Percentiles rank a stretch among this genome's conserved stretches.
phyloP scores from a whole-genome alignment of 1,140 invertebrate genomes.

The Hypothenemus hampei region DNA sequence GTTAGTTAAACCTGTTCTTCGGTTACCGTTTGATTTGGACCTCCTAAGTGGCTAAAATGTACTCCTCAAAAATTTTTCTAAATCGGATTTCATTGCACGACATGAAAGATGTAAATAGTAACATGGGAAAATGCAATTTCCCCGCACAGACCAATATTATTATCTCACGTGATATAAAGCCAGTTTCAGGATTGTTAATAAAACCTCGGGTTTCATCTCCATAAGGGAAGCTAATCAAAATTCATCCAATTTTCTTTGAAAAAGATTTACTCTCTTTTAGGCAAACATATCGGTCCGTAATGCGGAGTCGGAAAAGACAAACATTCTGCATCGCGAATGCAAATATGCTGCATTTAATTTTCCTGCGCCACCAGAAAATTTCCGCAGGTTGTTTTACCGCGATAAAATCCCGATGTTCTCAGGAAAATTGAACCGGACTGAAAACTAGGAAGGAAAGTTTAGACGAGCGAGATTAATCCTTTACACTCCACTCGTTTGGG shows the following conservation, averaged over 20 bases:
- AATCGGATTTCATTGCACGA: too few species aligned
- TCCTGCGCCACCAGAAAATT: constrained; percentile 1
- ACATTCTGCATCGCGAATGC: constrained; percentile 7
- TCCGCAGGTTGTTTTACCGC: background rate
- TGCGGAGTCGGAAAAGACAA: constrained; percentile 13
- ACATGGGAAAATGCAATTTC: background rate
- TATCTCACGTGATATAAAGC: too few species aligned
- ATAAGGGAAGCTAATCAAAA: constrained; percentile 4
- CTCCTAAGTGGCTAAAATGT: background rate
- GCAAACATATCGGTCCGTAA: background rate
- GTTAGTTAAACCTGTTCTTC: background rate
- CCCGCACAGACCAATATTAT: background rate
- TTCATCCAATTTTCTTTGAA: constrained; percentile 6
- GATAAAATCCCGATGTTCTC: background rate
- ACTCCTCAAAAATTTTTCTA: background rate
- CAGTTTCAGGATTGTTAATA: too few species aligned
- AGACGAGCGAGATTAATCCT: too few species aligned
- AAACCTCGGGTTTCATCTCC: background rate
- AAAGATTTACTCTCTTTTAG: constrained; percentile 2
- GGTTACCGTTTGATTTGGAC: background rate
- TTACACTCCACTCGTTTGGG: too few species aligned
- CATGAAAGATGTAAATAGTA: too few species aligned
- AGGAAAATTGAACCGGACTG: constrained; percentile 1
- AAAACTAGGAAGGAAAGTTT: background rate
- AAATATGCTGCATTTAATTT: constrained; percentile 10